Conservation (phyloP, 2,113 vertebrate species). For the Nothobranchius furzeri region DNA sequence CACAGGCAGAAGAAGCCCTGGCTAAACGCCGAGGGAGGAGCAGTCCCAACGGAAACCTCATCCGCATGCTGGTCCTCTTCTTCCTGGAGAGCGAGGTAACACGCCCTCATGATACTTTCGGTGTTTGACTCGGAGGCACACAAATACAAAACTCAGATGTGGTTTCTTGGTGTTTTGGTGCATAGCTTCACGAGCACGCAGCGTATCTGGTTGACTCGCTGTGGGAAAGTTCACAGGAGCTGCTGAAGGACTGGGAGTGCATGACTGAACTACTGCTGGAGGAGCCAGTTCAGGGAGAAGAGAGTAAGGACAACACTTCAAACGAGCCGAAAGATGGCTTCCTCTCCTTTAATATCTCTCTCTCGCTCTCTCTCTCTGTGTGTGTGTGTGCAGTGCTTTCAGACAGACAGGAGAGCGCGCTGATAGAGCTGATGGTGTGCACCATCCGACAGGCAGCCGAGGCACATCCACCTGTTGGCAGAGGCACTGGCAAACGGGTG, state of each 20-base stretch:
- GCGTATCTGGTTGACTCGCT: constrained; percentile 98
- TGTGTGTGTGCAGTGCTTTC: constrained; percentile 84
- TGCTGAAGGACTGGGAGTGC: constrained; percentile 99
- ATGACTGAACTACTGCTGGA: constrained; percentile 97
- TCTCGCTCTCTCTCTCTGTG: constrained; percentile 6
- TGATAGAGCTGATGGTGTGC: constrained; percentile 96
- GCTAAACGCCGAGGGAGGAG: constrained; percentile 96
- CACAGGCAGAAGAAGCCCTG: constrained; percentile 96
- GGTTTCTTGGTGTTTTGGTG: constrained; percentile 1
- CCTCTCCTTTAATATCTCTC: background rate
- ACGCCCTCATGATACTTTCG: background rate
- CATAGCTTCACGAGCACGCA: constrained; percentile 95
- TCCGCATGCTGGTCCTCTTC: constrained; percentile 99
- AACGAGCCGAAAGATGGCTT: background rate
- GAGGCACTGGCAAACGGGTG: constrained; percentile 97
- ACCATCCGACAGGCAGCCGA: constrained; percentile 97
- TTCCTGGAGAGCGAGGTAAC: constrained; percentile 99
- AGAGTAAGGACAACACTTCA: constrained; percentile 79
- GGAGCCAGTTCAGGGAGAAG: constrained; percentile 96
- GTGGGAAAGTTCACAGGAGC: constrained; percentile 99
- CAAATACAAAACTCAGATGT: background rate
- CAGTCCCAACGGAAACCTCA: constrained; percentile 97
- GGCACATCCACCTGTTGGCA: constrained; percentile 96
- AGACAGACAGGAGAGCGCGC: constrained; percentile 94
- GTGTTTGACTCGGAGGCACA: background rate